phyloP scores from a whole-genome alignment of 2,113 vertebrate genomes.

The Isichthys henryi region DNA sequence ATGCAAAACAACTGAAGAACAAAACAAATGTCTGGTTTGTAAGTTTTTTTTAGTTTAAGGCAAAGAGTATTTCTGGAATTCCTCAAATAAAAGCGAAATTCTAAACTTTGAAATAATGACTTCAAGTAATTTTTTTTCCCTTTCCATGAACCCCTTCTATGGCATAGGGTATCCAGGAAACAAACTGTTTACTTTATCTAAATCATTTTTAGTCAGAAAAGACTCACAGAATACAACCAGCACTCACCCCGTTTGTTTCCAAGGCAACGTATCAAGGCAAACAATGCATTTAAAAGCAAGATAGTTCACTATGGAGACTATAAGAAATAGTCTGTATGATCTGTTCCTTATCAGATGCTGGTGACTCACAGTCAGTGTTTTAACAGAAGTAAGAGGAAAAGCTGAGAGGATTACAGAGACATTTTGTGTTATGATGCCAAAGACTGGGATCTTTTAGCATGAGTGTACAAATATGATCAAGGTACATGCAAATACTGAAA shows the following conservation, averaged over 20 bases:
- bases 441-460: not conserved
- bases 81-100: slow-evolving; percentile 1
- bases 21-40: not conserved
- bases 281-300: not conserved
- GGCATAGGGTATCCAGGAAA: not conserved
- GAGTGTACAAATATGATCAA: not conserved
- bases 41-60: not conserved
- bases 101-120: not conserved
- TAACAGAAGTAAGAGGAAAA: not conserved
- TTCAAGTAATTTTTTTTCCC: not conserved
- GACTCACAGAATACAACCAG: not conserved
- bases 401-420: not conserved
- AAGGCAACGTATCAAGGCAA: not conserved
- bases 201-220: not conserved
- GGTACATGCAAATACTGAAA: not conserved
- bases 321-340: not conserved
- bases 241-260: not conserved
- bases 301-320: not conserved
- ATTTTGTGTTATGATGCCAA: not conserved
- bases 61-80: not conserved
- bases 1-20: not conserved
- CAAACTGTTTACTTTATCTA: not conserved
- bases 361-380: not conserved
- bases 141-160: not conserved
- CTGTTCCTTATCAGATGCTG: not conserved